Evolutionary conservation across 2,797 vertebrate genomes (phyloP).

Genomic region (Sebastes matsubarae): DNA sequence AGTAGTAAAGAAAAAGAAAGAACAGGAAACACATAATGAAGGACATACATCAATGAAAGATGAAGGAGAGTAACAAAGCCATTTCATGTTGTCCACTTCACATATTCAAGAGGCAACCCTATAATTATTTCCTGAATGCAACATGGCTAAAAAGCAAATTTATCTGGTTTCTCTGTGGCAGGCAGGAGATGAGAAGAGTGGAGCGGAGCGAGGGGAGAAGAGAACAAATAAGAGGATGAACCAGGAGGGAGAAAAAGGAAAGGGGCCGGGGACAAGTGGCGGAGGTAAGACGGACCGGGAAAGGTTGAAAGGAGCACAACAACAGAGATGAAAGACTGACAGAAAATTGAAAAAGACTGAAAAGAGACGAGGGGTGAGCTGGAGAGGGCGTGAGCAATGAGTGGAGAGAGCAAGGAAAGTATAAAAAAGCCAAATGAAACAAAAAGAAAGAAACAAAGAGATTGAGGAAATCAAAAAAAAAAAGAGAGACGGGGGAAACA

Average conservation of each 20-base stretch:
- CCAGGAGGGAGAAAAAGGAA: constrained; percentile 9
- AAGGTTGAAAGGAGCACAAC: constrained; percentile 70
- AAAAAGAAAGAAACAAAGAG: constrained; percentile 45
- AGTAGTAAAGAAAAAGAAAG: neutral
- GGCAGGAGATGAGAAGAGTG: constrained; percentile 31
- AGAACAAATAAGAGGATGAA: constrained; percentile 59
- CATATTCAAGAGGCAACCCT: constrained; percentile 47
- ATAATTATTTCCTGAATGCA: constrained; percentile 72
- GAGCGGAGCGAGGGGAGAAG: constrained; percentile 6
- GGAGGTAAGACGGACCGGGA: constrained; percentile 57
- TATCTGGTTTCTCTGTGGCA: constrained; percentile 57
- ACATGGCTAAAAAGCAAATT: constrained; percentile 58
- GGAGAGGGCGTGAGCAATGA: constrained; percentile 45
- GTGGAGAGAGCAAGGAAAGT: constrained; percentile 29
- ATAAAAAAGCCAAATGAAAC: constrained; percentile 46
- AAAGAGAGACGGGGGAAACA: constrained; percentile 52
- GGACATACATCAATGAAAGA: constrained; percentile 19
- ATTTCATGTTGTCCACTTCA: constrained; percentile 66
- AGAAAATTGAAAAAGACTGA: constrained; percentile 72
- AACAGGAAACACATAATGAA: constrained; percentile 27
- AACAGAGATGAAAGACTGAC: constrained; percentile 73
- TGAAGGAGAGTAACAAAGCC: constrained; percentile 32
- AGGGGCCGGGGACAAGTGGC: constrained; percentile 67
- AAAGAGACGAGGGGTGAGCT: constrained; percentile 65
- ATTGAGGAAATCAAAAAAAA: constrained; percentile 26